Percentiles rank a stretch among this genome's conserved stretches.
These are phyloP conservation scores for Ia io DNA, from an alignment of 2,113 vertebrate species.

Conservation along the genomic window DNA sequence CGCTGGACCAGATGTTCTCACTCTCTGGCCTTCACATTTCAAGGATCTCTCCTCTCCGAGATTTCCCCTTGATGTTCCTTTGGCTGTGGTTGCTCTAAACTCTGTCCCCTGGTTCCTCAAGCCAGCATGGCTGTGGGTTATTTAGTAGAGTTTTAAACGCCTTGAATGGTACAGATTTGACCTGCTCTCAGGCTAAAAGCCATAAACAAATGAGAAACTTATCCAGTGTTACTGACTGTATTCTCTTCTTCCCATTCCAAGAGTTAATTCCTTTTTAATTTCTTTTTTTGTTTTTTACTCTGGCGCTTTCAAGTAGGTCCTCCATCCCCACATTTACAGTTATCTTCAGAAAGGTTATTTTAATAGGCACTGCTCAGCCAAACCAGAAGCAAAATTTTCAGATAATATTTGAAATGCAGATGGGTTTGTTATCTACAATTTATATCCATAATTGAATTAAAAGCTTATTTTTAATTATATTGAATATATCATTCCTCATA, in stretches of 20 bases:
- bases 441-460: slow-evolving; percentile 55
- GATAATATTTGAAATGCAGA: slow-evolving; percentile 45
- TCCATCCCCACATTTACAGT: neutral
- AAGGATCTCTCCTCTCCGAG: neutral
- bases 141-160: neutral
- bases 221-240: neutral
- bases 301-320: neutral
- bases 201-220: neutral
- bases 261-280: neutral
- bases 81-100: fast-evolving
- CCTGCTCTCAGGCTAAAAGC: neutral
- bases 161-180: neutral
- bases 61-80: neutral
- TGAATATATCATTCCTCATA: slow-evolving; percentile 41
- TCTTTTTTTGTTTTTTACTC: neutral
- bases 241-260: neutral
- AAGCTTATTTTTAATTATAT: slow-evolving; percentile 55
- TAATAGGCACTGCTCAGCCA: neutral
- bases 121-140: neutral
- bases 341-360: neutral
- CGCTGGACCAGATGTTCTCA: neutral
- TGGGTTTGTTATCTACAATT: slow-evolving; percentile 41
- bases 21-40: neutral
- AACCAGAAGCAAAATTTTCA: slow-evolving; percentile 6
- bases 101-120: neutral